Conservation (phyloP, 2,113 vertebrate species). For the Austrofundulus limnaeus region DNA sequence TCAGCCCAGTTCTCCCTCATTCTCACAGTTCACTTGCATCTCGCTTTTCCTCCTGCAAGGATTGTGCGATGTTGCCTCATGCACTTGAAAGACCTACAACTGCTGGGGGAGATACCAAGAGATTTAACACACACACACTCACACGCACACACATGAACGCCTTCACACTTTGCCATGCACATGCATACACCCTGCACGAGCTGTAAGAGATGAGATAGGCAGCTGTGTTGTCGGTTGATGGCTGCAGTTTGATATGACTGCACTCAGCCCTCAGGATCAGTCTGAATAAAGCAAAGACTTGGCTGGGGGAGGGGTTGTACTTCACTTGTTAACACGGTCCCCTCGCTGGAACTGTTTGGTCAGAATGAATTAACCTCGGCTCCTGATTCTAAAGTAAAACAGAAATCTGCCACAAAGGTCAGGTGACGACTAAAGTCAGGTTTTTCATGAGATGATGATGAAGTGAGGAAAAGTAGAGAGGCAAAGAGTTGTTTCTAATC, state of each 20-base stretch:
- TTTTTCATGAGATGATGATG: constrained; percentile 21
- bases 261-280: constrained; percentile 26
- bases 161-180: constrained; percentile 7
- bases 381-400: background rate
- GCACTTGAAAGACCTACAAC: constrained; percentile 74
- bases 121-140: constrained; percentile 61
- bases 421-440: constrained; percentile 40
- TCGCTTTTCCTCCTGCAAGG: constrained; percentile 67
- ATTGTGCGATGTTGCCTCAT: constrained; percentile 80
- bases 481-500: constrained; percentile 26
- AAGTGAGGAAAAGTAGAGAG: constrained; percentile 7
- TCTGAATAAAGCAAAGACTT: constrained; percentile 7
- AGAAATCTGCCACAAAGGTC: background rate
- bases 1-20: constrained; percentile 56
- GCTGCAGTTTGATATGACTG: constrained; percentile 48
- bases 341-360: background rate
- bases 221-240: constrained; percentile 61
- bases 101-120: constrained; percentile 73
- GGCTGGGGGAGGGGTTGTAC: background rate
- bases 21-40: constrained; percentile 67
- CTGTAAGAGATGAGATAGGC: constrained; percentile 64
- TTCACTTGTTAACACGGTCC: background rate
- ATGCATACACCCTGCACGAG: constrained; percentile 32
- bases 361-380: background rate
- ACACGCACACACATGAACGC: constrained; percentile 33